Evolutionary conservation across 2,797 vertebrate species (phyloP), one percentile per base, ranked within the genome.

Genomic region (Acanthornis magna): DNA sequence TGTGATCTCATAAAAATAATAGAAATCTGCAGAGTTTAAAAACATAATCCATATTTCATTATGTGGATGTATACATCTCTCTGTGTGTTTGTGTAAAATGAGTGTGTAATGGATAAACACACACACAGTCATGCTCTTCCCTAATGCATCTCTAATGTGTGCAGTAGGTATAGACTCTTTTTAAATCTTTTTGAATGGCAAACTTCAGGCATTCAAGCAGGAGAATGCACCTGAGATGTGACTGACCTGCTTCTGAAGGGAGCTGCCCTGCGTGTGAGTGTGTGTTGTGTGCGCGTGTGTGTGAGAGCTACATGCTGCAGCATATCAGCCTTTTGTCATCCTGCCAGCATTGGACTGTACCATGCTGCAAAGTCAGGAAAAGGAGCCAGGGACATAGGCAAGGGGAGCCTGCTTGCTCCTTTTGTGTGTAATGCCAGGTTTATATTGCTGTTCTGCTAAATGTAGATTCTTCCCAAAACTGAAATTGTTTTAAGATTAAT

Each of bases 281-380:
- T 81, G 80, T 87, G 84, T 25, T 71, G 71, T 85, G 76, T 75
- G 86, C 1, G 67, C 3, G 3, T 82, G 85, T 79, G 94, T 93
- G 78, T 85, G 77, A 88, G 45, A 93, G 97, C 97, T 97, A 78
- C 79, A 83, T 98, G 98, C 98, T 93, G 98, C 98, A 98, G 98
- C 98, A 82, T 97, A 97, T 98, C 97, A 97, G 98, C 97, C 96
- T 98, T 96, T 98, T 99, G 98, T 99, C 98, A 98, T 92, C 91
- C 97, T 98, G 98, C 98, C 98, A 99, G 95, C 97, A 94, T 96
- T 97, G 97, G 98, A 98, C 97, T 89, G 96, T 98, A 98, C 98
- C 98, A 97, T 93, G 96, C 96, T 95, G 96, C 97, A 95, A 57
- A 86, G 96, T 77, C 93, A 97, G 97, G 95, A 97, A 96, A 94